Percentiles rank a stretch among this genome's conserved stretches.
Conservation (phyloP, 2,888 invertebrate genomes). For the Cantharis nigra region DNA sequence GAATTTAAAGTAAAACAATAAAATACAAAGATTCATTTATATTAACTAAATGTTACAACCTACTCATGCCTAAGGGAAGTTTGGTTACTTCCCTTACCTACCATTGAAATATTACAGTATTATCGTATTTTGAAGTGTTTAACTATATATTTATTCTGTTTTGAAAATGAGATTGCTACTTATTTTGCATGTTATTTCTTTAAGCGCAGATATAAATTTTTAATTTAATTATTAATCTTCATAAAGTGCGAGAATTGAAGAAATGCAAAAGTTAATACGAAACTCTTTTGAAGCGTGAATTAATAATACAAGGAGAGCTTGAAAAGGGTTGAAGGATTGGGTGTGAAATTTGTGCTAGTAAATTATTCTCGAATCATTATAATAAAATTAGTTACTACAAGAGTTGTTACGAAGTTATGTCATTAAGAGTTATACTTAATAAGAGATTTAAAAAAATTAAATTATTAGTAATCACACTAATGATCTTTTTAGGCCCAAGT, state of each 20-base stretch:
- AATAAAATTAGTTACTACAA: not conserved
- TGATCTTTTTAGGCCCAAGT: conserved; percentile 12
- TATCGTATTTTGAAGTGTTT: not conserved
- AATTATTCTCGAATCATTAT: conserved; percentile 1
- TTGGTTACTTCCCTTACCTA: not conserved
- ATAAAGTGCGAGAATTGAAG: not conserved
- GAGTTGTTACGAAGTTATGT: conserved; percentile 1
- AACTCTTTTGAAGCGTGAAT: not conserved
- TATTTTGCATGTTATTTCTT: not conserved
- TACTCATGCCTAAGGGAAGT: no score
- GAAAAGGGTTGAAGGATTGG: not conserved
- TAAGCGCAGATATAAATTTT: not conserved
- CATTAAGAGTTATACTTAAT: conserved; percentile 3
- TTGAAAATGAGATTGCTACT: not conserved
- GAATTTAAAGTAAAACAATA: not conserved
- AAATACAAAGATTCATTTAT: not conserved
- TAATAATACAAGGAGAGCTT: not conserved
- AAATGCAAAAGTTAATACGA: not conserved
- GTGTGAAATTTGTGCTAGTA: not conserved
- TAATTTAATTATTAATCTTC: not conserved
- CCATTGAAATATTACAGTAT: not conserved
- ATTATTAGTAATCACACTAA: conserved; percentile 6
- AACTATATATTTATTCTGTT: not conserved
- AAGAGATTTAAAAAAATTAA: not conserved
- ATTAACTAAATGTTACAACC: not conserved